Evolutionary conservation across 2,113 vertebrate genomes (phyloP).

Genomic region (Sisor rabdophorus): DNA sequence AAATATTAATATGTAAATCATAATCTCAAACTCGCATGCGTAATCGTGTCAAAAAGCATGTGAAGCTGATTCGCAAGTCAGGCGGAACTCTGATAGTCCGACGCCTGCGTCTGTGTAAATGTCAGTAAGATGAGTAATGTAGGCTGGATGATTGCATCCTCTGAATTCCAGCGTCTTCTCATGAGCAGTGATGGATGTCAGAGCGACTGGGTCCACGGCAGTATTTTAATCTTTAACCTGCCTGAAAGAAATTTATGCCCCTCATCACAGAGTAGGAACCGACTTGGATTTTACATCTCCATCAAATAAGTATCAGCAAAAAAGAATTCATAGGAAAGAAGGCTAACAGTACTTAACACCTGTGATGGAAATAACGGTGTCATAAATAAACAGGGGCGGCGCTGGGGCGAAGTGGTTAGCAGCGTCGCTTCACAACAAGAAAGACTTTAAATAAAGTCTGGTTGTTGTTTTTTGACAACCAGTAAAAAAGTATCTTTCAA

Average conservation of each 20-base stretch:
- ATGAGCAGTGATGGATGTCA: slow-evolving; percentile 13
- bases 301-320: neutral
- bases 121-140: slow-evolving; percentile 44
- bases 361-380: no score
- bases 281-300: neutral
- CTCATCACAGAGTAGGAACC: neutral
- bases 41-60: slow-evolving; percentile 14
- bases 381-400: no score
- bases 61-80: slow-evolving; percentile 16
- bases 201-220: slow-evolving; percentile 5
- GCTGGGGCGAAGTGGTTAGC: no score
- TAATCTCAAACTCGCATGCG: neutral
- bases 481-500: no score
- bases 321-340: no score
- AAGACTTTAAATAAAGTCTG: no score
- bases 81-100: neutral
- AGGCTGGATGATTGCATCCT: slow-evolving; percentile 15
- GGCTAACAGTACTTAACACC: neutral
- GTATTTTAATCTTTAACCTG: slow-evolving; percentile 28
- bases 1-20: slow-evolving; percentile 18
- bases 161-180: slow-evolving; percentile 1
- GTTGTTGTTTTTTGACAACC: no score
- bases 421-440: no score
- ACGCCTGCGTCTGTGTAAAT: slow-evolving; percentile 37
- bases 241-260: neutral